Evolutionary conservation across 2,888 invertebrate species (phyloP).

Genomic region (Dromius quadrimaculatus): DNA sequence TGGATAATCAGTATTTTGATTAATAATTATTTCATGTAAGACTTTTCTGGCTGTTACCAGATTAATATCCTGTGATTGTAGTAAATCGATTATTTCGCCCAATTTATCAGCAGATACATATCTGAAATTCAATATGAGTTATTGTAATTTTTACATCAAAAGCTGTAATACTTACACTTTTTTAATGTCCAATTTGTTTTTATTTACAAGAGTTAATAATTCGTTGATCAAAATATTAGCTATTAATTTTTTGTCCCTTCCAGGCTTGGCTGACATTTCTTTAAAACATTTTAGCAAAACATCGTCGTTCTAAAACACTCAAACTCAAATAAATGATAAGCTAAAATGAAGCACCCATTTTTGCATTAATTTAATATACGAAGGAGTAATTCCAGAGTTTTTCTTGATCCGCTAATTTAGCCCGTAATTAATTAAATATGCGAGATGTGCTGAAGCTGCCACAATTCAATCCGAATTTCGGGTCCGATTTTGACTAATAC

Average conservation of each 20-base stretch:
- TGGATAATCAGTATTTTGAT: conserved; percentile 65
- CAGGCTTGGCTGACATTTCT: conserved; percentile 67
- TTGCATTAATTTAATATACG: too few relatives aligned
- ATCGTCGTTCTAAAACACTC: conserved; percentile 73
- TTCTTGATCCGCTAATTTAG: too few relatives aligned
- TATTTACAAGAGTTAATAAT: conserved; percentile 76
- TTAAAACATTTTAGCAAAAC: conserved; percentile 71
- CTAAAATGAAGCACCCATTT: too few relatives aligned
- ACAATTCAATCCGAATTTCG: too few relatives aligned
- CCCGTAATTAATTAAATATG: too few relatives aligned
- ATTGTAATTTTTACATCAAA: neutral
- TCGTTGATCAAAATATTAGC: conserved; percentile 80
- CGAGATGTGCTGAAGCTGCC: too few relatives aligned
- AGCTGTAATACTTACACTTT: conserved; percentile 69
- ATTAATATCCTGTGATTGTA: conserved; percentile 74
- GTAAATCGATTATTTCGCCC: conserved; percentile 73
- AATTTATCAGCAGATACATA: conserved; percentile 69
- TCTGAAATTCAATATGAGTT: conserved; percentile 62
- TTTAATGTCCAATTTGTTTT: conserved; percentile 71
- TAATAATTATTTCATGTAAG: conserved; percentile 66
- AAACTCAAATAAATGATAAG: too few relatives aligned
- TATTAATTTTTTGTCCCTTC: conserved; percentile 71
- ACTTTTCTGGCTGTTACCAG: conserved; percentile 71
- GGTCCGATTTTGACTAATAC: too few relatives aligned
- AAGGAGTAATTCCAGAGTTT: too few relatives aligned